Conservation (phyloP, 2,113 vertebrate species). For the Speoplatyrhinus poulsoni region DNA sequence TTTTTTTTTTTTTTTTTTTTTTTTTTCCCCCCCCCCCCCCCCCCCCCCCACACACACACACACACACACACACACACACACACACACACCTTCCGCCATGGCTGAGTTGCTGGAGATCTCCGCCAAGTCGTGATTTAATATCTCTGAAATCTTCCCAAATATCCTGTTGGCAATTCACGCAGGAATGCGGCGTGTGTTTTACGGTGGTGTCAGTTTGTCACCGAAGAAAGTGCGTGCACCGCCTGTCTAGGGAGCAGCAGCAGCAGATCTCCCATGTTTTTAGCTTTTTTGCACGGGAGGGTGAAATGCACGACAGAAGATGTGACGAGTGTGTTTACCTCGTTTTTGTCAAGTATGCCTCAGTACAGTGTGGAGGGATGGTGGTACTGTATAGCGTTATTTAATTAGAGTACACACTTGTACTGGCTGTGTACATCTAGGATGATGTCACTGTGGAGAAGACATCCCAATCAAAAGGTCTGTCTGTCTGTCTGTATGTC, state of each 20-base stretch:
- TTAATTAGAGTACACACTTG: too few relatives aligned
- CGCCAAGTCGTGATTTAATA: constrained; percentile 44
- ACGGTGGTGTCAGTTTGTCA: constrained; percentile 29
- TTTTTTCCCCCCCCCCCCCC: too few relatives aligned
- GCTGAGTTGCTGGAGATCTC: constrained; percentile 18
- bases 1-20: too few relatives aligned
- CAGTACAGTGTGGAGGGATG: constrained; percentile 24
- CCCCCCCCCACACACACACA: too few relatives aligned
- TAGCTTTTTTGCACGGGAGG: constrained; percentile 35
- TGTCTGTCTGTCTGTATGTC: too few relatives aligned
- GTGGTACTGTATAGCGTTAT: background rate
- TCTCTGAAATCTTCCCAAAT: constrained; percentile 44
- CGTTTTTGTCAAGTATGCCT: constrained; percentile 32
- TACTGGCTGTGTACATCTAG: background rate
- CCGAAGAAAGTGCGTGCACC: constrained; percentile 25
- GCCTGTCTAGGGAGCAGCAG: constrained; percentile 22
- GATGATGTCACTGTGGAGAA: too few relatives aligned
- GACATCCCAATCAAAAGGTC: too few relatives aligned
- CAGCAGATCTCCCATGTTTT: constrained; percentile 11
- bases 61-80: constrained; percentile 11
- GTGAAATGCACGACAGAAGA: constrained; percentile 14
- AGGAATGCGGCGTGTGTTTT: constrained; percentile 33
- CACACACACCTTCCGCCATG: constrained; percentile 39
- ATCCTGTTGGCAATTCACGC: constrained; percentile 29
- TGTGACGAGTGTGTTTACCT: background rate